Percentiles rank a stretch among this genome's conserved stretches.
phyloP scores from a whole-genome alignment of 2,888 invertebrate species.

The Amphimallon solstitiale region DNA sequence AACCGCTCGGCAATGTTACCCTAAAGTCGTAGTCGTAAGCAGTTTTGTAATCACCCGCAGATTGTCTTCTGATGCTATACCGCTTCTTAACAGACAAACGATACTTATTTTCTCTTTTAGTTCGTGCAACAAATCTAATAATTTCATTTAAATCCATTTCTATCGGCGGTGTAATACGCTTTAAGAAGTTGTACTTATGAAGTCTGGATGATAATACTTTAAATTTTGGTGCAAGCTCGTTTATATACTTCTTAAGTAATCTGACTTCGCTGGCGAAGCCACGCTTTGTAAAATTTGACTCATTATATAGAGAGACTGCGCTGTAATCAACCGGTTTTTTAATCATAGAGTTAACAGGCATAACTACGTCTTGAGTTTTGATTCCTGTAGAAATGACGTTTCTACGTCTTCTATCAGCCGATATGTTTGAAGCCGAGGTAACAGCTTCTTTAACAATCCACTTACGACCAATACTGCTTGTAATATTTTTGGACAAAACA shows the following conservation, averaged over 20 bases:
- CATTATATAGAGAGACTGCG: background rate
- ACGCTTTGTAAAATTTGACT: background rate
- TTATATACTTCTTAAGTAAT: conserved; percentile 14
- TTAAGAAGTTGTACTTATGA: conserved; percentile 32
- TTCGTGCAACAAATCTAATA: conserved; percentile 25
- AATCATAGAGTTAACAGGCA: too few species aligned
- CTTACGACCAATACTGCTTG: too few species aligned
- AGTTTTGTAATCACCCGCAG: background rate
- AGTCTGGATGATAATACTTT: conserved; percentile 33
- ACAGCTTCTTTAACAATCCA: too few species aligned
- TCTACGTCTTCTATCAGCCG: too few species aligned
- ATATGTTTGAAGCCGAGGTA: too few species aligned
- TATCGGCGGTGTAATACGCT: conserved; percentile 14
- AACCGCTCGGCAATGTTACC: conserved; percentile 35
- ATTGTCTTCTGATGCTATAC: conserved; percentile 21
- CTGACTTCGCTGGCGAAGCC: conserved; percentile 32
- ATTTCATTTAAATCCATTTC: conserved; percentile 29
- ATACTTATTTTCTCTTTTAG: conserved; percentile 15
- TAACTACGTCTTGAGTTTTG: too few species aligned
- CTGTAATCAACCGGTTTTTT: too few species aligned
- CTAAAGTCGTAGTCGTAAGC: conserved; percentile 31
- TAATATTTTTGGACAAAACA: too few species aligned
- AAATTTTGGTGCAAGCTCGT: conserved; percentile 13
- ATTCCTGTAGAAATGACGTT: too few species aligned
- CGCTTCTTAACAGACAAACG: conserved; percentile 25